phyloP scores from a whole-genome alignment of 2,113 vertebrate genomes.

The Colinus virginianus region DNA sequence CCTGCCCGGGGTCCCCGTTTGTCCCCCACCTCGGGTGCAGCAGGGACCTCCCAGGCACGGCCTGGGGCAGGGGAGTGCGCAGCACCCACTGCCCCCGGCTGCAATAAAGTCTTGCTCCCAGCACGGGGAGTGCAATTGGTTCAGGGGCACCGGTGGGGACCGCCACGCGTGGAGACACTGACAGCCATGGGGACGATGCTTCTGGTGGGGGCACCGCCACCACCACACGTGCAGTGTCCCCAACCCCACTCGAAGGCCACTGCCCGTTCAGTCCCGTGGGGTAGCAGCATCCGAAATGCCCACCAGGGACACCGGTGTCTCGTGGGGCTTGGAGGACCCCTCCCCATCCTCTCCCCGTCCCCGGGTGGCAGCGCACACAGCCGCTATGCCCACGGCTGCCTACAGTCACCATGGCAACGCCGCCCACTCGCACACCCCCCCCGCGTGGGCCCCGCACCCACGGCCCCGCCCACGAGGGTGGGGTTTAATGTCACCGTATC shows the following conservation, averaged over 20 bases:
- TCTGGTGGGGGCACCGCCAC: too few relatives aligned
- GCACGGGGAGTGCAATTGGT: not conserved
- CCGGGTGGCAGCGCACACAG: not conserved
- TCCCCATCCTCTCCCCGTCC: not conserved
- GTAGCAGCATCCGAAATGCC: too few relatives aligned
- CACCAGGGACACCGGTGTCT: too few relatives aligned
- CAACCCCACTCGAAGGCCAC: too few relatives aligned
- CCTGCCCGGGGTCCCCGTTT: not conserved
- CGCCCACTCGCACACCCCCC: not conserved
- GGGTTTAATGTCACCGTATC: too few relatives aligned
- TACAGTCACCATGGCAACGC: conserved; percentile 37
- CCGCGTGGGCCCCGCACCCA: not conserved
- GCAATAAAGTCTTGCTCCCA: conserved; percentile 15
- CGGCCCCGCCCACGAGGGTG: not conserved
- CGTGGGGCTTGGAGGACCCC: not conserved
- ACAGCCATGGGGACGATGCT: too few relatives aligned
- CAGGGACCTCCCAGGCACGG: too few relatives aligned
- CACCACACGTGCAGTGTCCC: too few relatives aligned
- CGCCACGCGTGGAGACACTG: fast-evolving
- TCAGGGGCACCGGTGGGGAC: fast-evolving
- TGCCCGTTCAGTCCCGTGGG: too few relatives aligned
- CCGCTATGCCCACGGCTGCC: not conserved
- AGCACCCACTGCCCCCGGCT: not conserved
- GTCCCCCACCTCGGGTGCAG: not conserved
- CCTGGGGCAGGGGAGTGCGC: not conserved